Base-by-base conservation (phyloP, 2,888 invertebrate species). In the Polydrusus tereticollis region DNA sequence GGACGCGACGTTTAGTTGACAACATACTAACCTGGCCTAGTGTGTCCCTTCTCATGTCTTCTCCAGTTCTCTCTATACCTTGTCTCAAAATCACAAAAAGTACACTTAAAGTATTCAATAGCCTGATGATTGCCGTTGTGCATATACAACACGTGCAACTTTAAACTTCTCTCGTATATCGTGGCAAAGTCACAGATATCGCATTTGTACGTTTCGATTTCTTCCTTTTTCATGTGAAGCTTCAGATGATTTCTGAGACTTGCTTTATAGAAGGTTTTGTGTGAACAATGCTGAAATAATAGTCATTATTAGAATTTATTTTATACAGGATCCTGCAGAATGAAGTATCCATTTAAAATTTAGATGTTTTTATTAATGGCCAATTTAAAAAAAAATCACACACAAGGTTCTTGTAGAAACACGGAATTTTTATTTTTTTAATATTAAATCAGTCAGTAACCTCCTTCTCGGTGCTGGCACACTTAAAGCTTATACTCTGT, bases 191-290 rank as follows among this genome's bases (percentile, higher is more conserved):
- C 65, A 20, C 70, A 70, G 8, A 50, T 21, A 16, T 70, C 50
- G 38, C 70, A 70, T 36, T 59, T 65, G 52, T 65, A 70, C 58
- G 60, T 64, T 36, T 70, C 70, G 21, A 70, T 23, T 38, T 60
- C 65, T 38, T 70, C 65, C 36, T 70, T 70, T 43, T 65, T 65
- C 65, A 70, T 66, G 41, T 70, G 70, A 8, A 64, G 16, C 41
- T 70, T 70, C 4, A 70, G 50, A 50, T 66, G 64, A 20, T 50
- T 59, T 2, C 65, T 16, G 20, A 70, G 50, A 10, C 59, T 59
- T 6, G 70, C 70, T 18, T 70, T 66, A 50, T 70, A 70, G 8
- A 60, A 63, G 0, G 69, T 69, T 47, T 63, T 69, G n/a, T 69
- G 69, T 2, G 69, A 55, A 47, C 69, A 69, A 52, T 69, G 69